These are phyloP conservation scores for Vulpes lagopus DNA, from an alignment of 2,113 vertebrate species.

Conservation along the genomic window DNA sequence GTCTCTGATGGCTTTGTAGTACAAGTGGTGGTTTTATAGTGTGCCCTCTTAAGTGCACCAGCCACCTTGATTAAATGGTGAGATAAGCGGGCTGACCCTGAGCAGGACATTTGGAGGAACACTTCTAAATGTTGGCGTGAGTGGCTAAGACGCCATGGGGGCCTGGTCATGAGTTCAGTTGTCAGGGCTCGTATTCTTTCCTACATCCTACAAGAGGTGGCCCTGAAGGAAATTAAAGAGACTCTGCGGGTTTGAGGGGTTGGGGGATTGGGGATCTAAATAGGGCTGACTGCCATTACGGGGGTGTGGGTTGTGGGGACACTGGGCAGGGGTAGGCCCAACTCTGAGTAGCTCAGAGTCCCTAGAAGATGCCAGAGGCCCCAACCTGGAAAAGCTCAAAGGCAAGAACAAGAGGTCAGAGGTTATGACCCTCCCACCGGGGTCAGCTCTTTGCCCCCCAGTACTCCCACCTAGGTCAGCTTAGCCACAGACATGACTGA, in stretches of 20 bases:
- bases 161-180: accelerated
- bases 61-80: too few species aligned
- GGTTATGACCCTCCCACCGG: neutral
- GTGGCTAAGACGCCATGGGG: accelerated
- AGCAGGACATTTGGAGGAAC: neutral
- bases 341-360: neutral
- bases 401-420: neutral
- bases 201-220: neutral
- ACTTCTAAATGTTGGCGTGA: neutral
- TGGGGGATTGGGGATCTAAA: neutral
- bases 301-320: accelerated
- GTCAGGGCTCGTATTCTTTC: neutral
- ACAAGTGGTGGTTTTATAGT: neutral
- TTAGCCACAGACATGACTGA: neutral
- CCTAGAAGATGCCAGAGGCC: neutral
- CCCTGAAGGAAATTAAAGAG: neutral
- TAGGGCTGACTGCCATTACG: neutral
- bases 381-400: neutral
- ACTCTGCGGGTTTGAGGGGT: neutral
- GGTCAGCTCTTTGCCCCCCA: neutral
- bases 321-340: neutral
- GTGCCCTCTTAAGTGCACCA: accelerated
- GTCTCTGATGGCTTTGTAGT: neutral
- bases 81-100: too few species aligned
- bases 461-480: neutral